Conservation (phyloP, 2,797 vertebrate genomes). For the Eulemur coronatus region DNA sequence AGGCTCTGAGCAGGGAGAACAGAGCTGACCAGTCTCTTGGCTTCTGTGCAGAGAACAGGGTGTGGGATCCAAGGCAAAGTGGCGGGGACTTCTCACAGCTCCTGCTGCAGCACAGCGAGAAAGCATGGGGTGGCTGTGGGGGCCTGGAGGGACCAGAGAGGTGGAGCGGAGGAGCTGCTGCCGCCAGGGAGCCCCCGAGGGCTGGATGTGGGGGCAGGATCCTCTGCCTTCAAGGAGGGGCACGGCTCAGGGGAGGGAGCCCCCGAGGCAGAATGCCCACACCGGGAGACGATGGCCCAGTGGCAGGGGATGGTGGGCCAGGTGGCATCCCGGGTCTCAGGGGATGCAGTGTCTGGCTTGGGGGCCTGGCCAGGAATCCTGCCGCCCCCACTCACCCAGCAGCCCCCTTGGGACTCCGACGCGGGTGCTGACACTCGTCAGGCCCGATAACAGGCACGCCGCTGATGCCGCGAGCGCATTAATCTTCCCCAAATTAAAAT, state of each 20-base stretch:
- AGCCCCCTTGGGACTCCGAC: constrained; percentile 86
- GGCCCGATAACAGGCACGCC: constrained; percentile 91
- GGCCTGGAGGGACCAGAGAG: neutral
- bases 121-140: neutral
- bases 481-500: constrained; percentile 99
- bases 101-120: neutral
- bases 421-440: constrained; percentile 91
- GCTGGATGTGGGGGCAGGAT: neutral
- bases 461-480: constrained; percentile 93
- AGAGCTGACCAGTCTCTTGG: neutral
- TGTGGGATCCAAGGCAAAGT: neutral
- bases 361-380: neutral
- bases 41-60: neutral
- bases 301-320: no score
- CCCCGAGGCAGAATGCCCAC: neutral
- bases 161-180: neutral
- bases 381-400: neutral
- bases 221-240: neutral
- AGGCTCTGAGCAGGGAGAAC: neutral
- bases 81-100: neutral
- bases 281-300: neutral
- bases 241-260: neutral
- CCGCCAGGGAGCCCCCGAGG: neutral
- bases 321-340: neutral
- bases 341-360: neutral